Percentiles rank a stretch among this genome's conserved stretches.
These are phyloP conservation scores for Lobophora halterata DNA, from an alignment of 2,888 invertebrate species.

Conservation along the genomic window DNA sequence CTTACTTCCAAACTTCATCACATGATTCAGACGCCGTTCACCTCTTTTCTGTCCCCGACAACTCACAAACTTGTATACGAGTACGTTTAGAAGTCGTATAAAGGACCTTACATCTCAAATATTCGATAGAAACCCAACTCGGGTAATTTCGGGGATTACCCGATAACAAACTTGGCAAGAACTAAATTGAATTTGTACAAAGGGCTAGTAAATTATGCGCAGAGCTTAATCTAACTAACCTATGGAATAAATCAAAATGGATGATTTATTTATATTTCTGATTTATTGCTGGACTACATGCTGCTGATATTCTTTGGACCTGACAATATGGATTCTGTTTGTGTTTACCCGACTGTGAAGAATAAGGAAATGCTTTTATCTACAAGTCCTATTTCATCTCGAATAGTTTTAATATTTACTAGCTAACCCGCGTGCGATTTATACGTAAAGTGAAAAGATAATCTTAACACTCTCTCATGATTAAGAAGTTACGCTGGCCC, in stretches of 20 bases:
- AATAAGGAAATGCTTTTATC: too few relatives aligned
- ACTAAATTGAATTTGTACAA: conserved; percentile 23
- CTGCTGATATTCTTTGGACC: background rate
- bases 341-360: too few relatives aligned
- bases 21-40: too few relatives aligned
- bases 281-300: conserved; percentile 11
- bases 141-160: conserved; percentile 16
- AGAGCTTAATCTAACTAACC: conserved; percentile 15
- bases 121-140: conserved; percentile 21
- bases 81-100: conserved; percentile 1
- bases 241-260: conserved; percentile 13
- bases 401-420: too few relatives aligned
- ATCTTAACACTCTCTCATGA: too few relatives aligned
- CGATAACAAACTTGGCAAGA: conserved; percentile 17
- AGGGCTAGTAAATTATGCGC: conserved; percentile 14
- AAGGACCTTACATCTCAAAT: conserved; percentile 3
- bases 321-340: background rate
- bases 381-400: too few relatives aligned
- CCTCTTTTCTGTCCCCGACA: too few relatives aligned
- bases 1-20: too few relatives aligned
- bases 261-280: conserved; percentile 13
- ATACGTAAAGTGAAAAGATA: too few relatives aligned
- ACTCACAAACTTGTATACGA: background rate
- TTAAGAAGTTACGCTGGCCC: too few relatives aligned
- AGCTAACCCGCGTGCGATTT: too few relatives aligned